phyloP scores from a whole-genome alignment of 1,140 invertebrate genomes.

The Tyrophagus putrescentiae region DNA sequence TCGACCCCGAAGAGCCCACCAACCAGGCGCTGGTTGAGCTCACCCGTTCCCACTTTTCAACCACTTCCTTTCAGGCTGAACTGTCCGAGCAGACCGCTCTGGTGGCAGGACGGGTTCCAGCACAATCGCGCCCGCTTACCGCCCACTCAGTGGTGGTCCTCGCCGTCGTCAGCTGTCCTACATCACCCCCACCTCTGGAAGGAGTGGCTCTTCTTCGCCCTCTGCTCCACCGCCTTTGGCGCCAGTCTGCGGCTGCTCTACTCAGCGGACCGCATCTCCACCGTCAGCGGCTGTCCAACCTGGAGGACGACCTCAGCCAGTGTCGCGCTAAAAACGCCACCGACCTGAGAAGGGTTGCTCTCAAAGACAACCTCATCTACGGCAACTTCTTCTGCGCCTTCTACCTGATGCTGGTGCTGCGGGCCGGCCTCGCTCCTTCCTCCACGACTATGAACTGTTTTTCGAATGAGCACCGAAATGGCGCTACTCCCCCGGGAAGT shows the following conservation, averaged over 20 bases:
- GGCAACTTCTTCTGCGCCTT: neutral
- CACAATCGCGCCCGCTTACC: conserved; percentile 3
- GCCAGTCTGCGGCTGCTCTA: neutral
- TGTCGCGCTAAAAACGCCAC: neutral
- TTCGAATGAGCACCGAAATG: conserved; percentile 20
- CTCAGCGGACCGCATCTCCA: neutral
- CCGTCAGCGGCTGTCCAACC: neutral
- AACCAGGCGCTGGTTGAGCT: neutral
- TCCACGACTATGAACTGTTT: neutral
- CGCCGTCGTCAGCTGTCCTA: neutral
- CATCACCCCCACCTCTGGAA: neutral
- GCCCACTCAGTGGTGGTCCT: neutral
- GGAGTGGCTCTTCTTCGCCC: neutral
- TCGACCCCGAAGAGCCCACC: neutral
- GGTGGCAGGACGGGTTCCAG: neutral
- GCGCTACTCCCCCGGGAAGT: neutral
- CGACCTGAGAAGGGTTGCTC: neutral
- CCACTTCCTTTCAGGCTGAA: too few relatives aligned
- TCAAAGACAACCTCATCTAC: conserved; percentile 2
- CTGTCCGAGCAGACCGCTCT: neutral
- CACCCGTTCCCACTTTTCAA: neutral
- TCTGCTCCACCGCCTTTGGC: neutral
- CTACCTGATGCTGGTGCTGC: neutral
- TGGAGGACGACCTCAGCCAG: neutral
- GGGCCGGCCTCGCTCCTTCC: neutral